phyloP scores from a whole-genome alignment of 1,140 invertebrate species.

The Neomicropteryx cornuta region DNA sequence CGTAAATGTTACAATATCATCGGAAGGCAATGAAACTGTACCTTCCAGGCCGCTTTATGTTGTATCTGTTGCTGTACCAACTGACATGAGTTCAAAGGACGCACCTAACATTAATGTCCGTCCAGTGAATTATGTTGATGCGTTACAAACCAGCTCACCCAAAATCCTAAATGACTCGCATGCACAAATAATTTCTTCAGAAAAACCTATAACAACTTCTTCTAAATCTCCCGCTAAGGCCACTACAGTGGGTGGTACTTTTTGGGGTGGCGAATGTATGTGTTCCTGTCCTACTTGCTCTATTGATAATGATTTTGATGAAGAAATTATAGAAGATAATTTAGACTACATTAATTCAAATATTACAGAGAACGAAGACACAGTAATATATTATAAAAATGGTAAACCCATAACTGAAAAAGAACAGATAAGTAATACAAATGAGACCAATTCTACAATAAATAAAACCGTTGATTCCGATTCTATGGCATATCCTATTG shows the following conservation, averaged over 20 bases:
- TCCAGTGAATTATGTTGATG: slow-evolving; percentile 27
- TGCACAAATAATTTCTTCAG: slow-evolving; percentile 20
- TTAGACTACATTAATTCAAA: too few species aligned
- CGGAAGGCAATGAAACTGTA: slow-evolving; percentile 43
- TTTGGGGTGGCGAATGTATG: slow-evolving; percentile 55
- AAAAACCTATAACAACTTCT: slow-evolving; percentile 14
- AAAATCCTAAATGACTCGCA: slow-evolving; percentile 29
- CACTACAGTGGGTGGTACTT: slow-evolving; percentile 22
- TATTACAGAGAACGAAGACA: too few species aligned
- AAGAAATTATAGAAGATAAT: too few species aligned
- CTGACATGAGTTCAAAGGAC: slow-evolving; percentile 39
- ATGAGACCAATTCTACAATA: too few species aligned
- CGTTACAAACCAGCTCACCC: slow-evolving; percentile 17
- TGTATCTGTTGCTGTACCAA: slow-evolving; percentile 59
- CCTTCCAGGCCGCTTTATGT: slow-evolving; percentile 55
- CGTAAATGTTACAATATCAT: slow-evolving; percentile 64
- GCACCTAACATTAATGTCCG: slow-evolving; percentile 45
- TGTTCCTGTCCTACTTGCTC: slow-evolving; percentile 57
- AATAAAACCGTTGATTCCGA: too few species aligned
- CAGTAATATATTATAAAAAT: too few species aligned
- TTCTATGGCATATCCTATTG: too few species aligned
- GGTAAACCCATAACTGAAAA: too few species aligned
- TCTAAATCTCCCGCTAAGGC: slow-evolving; percentile 20
- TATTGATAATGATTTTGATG: slow-evolving; percentile 22
- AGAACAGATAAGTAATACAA: too few species aligned